Conservation (phyloP, 2,888 invertebrate genomes). For the Cheilosia pagana region DNA sequence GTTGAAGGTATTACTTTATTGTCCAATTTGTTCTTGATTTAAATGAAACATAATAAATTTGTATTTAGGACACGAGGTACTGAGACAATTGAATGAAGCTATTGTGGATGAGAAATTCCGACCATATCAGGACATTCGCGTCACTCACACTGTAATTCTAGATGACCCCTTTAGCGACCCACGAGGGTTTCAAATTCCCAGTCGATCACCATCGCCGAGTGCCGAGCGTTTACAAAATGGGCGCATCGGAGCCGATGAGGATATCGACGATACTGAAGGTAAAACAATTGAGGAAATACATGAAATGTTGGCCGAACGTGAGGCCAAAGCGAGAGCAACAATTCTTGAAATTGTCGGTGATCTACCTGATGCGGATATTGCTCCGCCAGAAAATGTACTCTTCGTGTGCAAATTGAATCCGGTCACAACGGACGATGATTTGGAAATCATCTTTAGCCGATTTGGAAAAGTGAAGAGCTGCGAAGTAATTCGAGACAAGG, state of each 20-base stretch:
- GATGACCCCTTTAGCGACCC: conserved; percentile 99
- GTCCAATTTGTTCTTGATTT: neutral
- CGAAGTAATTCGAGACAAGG: conserved; percentile 97
- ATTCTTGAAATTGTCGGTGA: conserved; percentile 99
- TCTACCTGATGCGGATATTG: conserved; percentile 97
- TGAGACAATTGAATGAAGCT: conserved; percentile 95
- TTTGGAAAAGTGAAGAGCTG: conserved; percentile 97
- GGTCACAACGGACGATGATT: conserved; percentile 97
- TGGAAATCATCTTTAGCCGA: conserved; percentile 98
- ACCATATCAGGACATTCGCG: conserved; percentile 97
- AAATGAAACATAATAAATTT: neutral
- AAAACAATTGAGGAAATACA: conserved; percentile 92
- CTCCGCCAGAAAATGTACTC: conserved; percentile 99
- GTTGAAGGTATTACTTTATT: conserved; percentile 87
- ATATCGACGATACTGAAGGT: conserved; percentile 94
- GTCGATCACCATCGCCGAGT: conserved; percentile 94
- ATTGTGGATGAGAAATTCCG: conserved; percentile 95
- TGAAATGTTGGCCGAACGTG: conserved; percentile 94
- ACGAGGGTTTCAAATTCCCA: conserved; percentile 89
- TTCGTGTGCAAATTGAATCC: conserved; percentile 99
- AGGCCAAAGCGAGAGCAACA: conserved; percentile 98
- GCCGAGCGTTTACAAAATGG: conserved; percentile 92
- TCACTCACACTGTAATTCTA: conserved; percentile 97
- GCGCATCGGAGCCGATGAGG: conserved; percentile 96
- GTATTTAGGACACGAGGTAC: conserved; percentile 85